phyloP scores from a whole-genome alignment of 2,888 invertebrate genomes.

The Aricia artaxerxes region DNA sequence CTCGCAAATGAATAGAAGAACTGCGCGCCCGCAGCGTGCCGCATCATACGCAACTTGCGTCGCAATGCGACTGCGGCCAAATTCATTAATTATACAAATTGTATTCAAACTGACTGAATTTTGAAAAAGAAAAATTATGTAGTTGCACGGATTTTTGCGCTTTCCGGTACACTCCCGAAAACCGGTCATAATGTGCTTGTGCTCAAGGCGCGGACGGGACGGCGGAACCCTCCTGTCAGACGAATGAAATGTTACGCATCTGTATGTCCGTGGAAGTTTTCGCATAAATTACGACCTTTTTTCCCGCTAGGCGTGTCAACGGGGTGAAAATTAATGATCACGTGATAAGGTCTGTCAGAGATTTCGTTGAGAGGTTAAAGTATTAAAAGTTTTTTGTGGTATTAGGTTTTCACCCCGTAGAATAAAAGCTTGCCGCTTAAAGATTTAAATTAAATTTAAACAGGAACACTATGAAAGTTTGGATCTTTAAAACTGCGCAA shows the following conservation, averaged over 20 bases:
- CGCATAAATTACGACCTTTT: conserved; percentile 30
- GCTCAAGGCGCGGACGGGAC: neutral
- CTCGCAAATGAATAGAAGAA: too few relatives aligned
- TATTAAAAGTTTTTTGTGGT: neutral
- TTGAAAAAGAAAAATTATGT: too few relatives aligned
- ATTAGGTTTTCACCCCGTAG: neutral
- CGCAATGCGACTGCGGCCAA: too few relatives aligned
- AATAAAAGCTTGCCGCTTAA: neutral
- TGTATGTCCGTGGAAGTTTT: conserved; percentile 33
- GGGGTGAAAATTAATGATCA: neutral
- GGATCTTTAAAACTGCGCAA: too few relatives aligned
- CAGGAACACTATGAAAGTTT: too few relatives aligned
- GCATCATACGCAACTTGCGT: too few relatives aligned
- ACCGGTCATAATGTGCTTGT: neutral
- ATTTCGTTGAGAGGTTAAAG: neutral
- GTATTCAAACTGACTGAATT: too few relatives aligned
- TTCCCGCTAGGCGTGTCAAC: neutral
- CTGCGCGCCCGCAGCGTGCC: too few relatives aligned
- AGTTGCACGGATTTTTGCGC: too few relatives aligned
- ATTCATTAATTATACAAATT: too few relatives aligned
- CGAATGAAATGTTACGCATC: conserved; percentile 16
- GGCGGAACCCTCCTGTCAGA: neutral
- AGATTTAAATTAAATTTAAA: too few relatives aligned
- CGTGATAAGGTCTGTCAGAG: neutral
- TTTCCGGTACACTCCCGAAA: too few relatives aligned